Base-by-base conservation (phyloP, 2,113 vertebrate species). In the Istiophorus platypterus region DNA sequence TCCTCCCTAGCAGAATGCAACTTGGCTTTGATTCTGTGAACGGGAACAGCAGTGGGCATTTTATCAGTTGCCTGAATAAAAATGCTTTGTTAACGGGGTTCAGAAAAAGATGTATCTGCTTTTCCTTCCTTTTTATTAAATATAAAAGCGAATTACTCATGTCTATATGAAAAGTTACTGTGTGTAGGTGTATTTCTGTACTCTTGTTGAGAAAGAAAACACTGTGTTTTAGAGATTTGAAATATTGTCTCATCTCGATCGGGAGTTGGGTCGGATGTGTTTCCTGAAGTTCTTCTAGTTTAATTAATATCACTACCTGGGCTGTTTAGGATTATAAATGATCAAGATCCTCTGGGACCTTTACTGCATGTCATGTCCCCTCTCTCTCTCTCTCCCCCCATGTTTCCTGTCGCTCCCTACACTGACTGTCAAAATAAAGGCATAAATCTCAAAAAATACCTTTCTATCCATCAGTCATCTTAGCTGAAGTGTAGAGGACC, bases 1-100 rank as follows among this genome's bases (percentile, higher is more conserved):
- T 84, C 64, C 34, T 71, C 68, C 51, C 47, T 71, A 3, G 22
- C 82, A 78, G 26, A 71, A 80, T 72, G 72, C 57, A 56, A 37
- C 82, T 85, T 79, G 57, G 79, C 73, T 73, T 62, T 67, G 17
- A 58, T 42, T 76, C 72, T 18, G 8, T n/a, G 58, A 64, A 51
- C 24, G 58, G 56, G 0, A 81, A 58, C 4, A 64, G 74, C 67
- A 81, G 61, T 57, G 51, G 57, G 62, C 74, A n/a, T 71, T 70
- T 34, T 63, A 61, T 80, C 56, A 47, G 22, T 37, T 7, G 67
- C 11, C 24, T 34, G 51, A 71, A 81, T n/a, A 65, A 51, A 59
- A 69, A 34, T 7, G 29, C 66, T 69, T 69, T 70, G 77, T 63
- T 67, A 24, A 51, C 17, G 26, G n/a, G 37, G 31, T 31, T 71